These are phyloP conservation scores for Anthophora plumipes DNA, from an alignment of 2,888 invertebrate genomes.

Conservation along the genomic window DNA sequence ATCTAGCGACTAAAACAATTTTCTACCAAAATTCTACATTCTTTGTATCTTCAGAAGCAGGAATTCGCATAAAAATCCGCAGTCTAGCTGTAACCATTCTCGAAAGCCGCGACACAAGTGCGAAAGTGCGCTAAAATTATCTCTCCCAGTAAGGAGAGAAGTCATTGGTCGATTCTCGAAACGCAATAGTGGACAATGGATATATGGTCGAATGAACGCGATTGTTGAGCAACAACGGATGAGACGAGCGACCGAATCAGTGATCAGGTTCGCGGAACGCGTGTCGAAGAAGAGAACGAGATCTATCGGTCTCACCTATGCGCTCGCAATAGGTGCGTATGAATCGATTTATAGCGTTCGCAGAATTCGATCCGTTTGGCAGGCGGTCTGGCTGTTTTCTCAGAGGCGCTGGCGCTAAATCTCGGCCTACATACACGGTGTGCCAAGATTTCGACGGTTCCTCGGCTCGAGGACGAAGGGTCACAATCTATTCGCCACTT, in stretches of 20 bases:
- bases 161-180: background rate
- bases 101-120: no score
- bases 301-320: conserved; percentile 21
- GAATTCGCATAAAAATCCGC: no score
- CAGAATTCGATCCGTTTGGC: conserved; percentile 79
- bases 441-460: conserved; percentile 69
- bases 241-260: conserved; percentile 44
- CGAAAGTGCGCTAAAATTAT: no score
- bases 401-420: conserved; percentile 79
- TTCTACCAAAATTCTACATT: no score
- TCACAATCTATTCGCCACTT: background rate
- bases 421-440: conserved; percentile 74
- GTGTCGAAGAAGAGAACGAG: conserved; percentile 37
- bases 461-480: conserved; percentile 39
- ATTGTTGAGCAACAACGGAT: conserved; percentile 46
- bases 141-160: no score
- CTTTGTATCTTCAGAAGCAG: no score
- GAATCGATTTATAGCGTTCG: conserved; percentile 77
- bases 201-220: background rate
- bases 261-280: conserved; percentile 59
- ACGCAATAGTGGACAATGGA: background rate
- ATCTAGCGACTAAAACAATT: no score
- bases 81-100: no score
- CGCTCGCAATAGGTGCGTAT: conserved; percentile 51
- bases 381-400: conserved; percentile 74